These are phyloP conservation scores for Lates japonicus DNA, from an alignment of 2,797 vertebrate species.

Conservation along the genomic window DNA sequence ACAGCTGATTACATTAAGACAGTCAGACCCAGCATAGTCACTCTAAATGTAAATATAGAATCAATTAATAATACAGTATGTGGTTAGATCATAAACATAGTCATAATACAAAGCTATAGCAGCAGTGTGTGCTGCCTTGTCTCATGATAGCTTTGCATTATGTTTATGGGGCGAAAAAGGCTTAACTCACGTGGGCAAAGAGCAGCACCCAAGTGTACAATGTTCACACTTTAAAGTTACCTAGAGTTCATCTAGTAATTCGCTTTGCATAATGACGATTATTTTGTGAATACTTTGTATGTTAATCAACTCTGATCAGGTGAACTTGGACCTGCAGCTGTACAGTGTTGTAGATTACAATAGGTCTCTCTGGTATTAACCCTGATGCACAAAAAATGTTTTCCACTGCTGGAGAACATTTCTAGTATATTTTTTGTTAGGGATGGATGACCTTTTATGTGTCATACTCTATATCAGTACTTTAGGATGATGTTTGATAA, in stretches of 20 bases:
- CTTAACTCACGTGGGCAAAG: not conserved
- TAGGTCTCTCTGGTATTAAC: not conserved
- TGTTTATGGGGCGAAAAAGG: constrained; percentile 8
- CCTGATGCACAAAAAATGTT: not conserved
- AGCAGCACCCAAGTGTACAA: not conserved
- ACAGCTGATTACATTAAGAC: constrained; percentile 5
- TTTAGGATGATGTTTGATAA: not conserved
- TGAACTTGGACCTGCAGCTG: not conserved
- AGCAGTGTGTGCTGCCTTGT: not conserved
- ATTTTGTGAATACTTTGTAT: not conserved
- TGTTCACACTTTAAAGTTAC: not conserved
- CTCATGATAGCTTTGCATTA: constrained; percentile 11
- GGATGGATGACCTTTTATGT: not conserved
- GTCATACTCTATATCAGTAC: not conserved
- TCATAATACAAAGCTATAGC: constrained; percentile 33
- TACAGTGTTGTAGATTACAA: not conserved
- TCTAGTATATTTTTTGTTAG: not conserved
- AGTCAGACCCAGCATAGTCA: constrained; percentile 7
- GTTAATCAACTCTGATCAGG: constrained; percentile 10
- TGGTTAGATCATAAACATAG: constrained; percentile 38
- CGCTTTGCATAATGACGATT: not conserved
- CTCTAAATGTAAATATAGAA: constrained; percentile 22
- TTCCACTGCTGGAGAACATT: not conserved
- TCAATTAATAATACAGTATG: constrained; percentile 37
- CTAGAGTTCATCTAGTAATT: constrained; percentile 9